These are phyloP conservation scores for Parapsyche elsis DNA, from an alignment of 1,140 invertebrate genomes.

Conservation along the genomic window DNA sequence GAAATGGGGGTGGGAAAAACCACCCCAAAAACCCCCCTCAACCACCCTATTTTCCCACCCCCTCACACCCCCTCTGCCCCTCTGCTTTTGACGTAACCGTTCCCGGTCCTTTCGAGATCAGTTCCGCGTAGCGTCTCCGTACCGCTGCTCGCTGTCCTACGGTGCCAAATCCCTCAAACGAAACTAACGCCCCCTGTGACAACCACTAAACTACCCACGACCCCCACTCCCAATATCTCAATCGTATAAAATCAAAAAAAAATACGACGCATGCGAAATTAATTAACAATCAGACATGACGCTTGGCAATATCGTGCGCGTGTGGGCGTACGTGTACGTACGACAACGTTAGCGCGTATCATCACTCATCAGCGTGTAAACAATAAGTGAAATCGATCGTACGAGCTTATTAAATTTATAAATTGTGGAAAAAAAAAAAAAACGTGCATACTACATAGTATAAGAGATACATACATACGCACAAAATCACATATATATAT, in stretches of 20 bases:
- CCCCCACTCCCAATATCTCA: neutral
- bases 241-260: neutral
- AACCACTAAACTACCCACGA: neutral
- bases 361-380: slow-evolving; percentile 20
- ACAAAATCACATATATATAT: neutral
- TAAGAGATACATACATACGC: neutral
- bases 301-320: too few relatives aligned
- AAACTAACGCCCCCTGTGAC: neutral
- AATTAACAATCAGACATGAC: neutral
- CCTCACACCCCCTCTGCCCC: slow-evolving; percentile 45
- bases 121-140: slow-evolving; percentile 66
- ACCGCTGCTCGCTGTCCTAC: slow-evolving; percentile 60
- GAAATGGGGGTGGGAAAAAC: neutral
- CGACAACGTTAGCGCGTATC: neutral
- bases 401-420: slow-evolving; percentile 2
- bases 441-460: neutral
- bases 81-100: slow-evolving; percentile 66
- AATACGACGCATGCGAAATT: neutral
- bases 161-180: neutral
- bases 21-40: neutral
- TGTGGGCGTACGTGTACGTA: neutral
- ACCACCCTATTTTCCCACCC: slow-evolving; percentile 46
- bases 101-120: slow-evolving; percentile 64
- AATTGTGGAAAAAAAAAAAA: neutral
- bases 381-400: slow-evolving; percentile 8